Percentiles rank a stretch among this genome's conserved stretches.
Conservation (phyloP, 1,140 invertebrate genomes). For the Drosophila neocordata region DNA sequence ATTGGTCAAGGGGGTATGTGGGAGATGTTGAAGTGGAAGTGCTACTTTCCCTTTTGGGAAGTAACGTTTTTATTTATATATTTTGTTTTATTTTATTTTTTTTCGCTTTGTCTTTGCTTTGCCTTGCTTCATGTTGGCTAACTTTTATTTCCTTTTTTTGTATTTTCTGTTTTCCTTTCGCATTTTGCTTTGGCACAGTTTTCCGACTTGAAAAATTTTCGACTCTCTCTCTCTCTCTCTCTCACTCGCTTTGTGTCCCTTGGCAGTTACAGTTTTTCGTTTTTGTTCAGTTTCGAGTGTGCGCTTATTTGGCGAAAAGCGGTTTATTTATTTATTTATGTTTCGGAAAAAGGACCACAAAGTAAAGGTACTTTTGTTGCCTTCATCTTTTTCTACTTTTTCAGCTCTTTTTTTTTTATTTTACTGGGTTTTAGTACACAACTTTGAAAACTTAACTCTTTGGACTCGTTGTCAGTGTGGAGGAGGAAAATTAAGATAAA, state of each 20-base stretch:
- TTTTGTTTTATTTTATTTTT: constrained; percentile 60
- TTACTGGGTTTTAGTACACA: constrained; percentile 39
- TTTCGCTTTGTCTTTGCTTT: constrained; percentile 64
- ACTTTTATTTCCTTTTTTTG: constrained; percentile 35
- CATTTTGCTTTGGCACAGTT: constrained; percentile 39
- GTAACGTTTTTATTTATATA: constrained; percentile 60
- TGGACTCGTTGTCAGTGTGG: constrained; percentile 28
- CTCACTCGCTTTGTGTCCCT: constrained; percentile 44
- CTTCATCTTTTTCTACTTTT: constrained; percentile 18
- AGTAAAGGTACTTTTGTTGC: constrained; percentile 44
- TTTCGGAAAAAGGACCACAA: constrained; percentile 38
- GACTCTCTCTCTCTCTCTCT: no score
- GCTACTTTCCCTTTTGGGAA: constrained; percentile 51
- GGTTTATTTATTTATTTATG: constrained; percentile 76
- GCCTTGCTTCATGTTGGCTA: constrained; percentile 22
- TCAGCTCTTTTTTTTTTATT: background rate
- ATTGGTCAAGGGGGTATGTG: constrained; percentile 11
- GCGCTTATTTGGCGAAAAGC: constrained; percentile 60
- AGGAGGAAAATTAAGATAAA: constrained; percentile 72
- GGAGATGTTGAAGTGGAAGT: constrained; percentile 54
- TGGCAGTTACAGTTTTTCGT: constrained; percentile 30
- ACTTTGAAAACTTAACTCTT: constrained; percentile 64
- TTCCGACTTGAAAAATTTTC: constrained; percentile 57
- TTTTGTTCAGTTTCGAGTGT: constrained; percentile 37
- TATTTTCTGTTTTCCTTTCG: constrained; percentile 41